A percentile compares a stretch with the other conserved stretches of the same genome.
These are phyloP conservation scores for Sula dactylatra DNA, from an alignment of 2,113 vertebrate species.

Conservation along the genomic window DNA sequence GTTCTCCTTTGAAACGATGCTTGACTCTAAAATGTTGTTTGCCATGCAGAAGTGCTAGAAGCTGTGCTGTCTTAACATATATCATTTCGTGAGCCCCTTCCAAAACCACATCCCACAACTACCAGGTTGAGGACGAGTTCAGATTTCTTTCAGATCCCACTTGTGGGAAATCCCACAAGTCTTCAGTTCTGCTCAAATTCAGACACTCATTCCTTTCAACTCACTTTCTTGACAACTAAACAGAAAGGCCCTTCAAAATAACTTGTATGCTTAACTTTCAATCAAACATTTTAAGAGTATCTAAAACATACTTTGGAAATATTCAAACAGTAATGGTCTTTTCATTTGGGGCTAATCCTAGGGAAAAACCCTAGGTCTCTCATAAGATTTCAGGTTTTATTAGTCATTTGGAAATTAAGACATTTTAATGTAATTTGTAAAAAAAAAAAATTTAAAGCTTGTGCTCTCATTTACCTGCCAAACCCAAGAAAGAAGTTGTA, in stretches of 20 bases:
- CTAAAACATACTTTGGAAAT: not conserved
- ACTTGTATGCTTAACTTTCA: not conserved
- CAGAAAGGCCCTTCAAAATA: not conserved
- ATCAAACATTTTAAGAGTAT: not conserved
- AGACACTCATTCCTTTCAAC: not conserved
- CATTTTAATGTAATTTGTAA: not conserved
- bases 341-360: not conserved
- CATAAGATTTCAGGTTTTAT: not conserved
- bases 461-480: not conserved
- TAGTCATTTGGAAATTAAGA: not conserved
- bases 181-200: not conserved
- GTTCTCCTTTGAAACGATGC: not conserved
- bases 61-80: not conserved
- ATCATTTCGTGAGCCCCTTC: not conserved
- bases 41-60: not conserved
- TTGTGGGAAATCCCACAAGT: not conserved
- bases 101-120: not conserved
- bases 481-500: not conserved
- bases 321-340: not conserved
- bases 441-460: not conserved
- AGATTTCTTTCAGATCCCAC: not conserved
- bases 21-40: not conserved
- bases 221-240: not conserved
- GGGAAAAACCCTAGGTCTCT: not conserved
- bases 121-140: not conserved